Base-by-base conservation (phyloP, 1,140 invertebrate genomes). In the Heliconius congener region DNA sequence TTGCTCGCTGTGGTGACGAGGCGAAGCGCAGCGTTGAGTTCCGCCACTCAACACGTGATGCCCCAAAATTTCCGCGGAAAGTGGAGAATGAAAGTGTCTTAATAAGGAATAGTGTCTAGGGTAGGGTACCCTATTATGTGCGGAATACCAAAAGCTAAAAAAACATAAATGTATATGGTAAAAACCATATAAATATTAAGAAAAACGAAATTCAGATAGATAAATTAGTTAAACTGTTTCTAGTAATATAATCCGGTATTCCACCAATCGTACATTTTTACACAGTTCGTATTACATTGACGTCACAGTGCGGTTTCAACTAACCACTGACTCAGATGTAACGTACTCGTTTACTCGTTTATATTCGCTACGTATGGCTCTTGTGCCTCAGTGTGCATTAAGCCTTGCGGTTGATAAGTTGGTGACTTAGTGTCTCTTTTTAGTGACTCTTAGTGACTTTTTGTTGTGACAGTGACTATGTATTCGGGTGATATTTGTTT, bases 401-500 rank as follows among this genome's bases (percentile, higher is more conserved):
- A 76, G 37, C 73, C 39, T 74, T 66, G 72, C 73, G 75, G 74
- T 76, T 75, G 74, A 42, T 30, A 39, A 71, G 6, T 39, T 71
- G 73, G 76, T 77, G 42, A 13, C 66, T 71, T 76, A 52, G 30
- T 55, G 52, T 55, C 71, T 66, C 55, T 72, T 81, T 46, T 71
- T 46, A 55, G 74, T 80, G 74, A 73, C 23, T 75, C 11, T 3
- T 18, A 66, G 76, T 81, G 73, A 66, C 3, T 46, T 19, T 57
- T 78, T 80, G 34, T 57, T 84, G 57, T 84, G 77, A 74, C n/a
- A 71, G 76, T 86, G 50, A 90, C 81, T 60, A 94, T 93, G 90
- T 87, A 90, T 81, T 87, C 90, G 11, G 86, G 85, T 76, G 85
- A 88, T 84, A 85, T 91, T 76, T 89, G 89, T 85, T 87, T 91